These are phyloP conservation scores for Benthosema pterotum DNA, from an alignment of 2,797 vertebrate species.

Conservation along the genomic window DNA sequence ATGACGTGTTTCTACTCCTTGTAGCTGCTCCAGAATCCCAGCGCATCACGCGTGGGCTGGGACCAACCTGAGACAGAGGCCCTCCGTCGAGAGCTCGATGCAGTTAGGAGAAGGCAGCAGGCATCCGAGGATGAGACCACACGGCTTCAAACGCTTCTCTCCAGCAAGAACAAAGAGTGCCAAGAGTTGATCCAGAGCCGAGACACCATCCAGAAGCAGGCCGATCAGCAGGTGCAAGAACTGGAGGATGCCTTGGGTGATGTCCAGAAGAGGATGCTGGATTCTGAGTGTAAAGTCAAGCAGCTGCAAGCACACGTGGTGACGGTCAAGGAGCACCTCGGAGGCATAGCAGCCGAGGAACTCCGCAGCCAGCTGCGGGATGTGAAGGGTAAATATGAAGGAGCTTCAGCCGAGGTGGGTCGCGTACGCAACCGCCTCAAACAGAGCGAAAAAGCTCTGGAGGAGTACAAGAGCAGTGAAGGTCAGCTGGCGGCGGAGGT, in stretches of 20 bases:
- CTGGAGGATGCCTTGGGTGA: slow-evolving; percentile 93
- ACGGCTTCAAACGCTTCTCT: slow-evolving; percentile 83
- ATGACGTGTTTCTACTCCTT: slow-evolving; percentile 10
- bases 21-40: slow-evolving; percentile 64
- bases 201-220: slow-evolving; percentile 85
- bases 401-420: slow-evolving; percentile 91
- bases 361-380: slow-evolving; percentile 89
- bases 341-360: slow-evolving; percentile 80
- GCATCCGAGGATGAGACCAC: slow-evolving; percentile 69
- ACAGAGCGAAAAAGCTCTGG: slow-evolving; percentile 89
- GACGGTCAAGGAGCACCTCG: slow-evolving; percentile 92
- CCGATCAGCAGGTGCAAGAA: slow-evolving; percentile 90
- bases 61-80: slow-evolving; percentile 68
- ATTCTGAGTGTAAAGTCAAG: slow-evolving; percentile 96
- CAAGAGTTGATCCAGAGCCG: slow-evolving; percentile 82
- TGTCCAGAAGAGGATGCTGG: slow-evolving; percentile 97
- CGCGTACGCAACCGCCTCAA: slow-evolving; percentile 91
- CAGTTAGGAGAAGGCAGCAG: slow-evolving; percentile 81
- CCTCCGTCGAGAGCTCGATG: slow-evolving; percentile 78
- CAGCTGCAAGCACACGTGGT: slow-evolving; percentile 96
- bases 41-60: slow-evolving; percentile 68
- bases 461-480: slow-evolving; percentile 89
- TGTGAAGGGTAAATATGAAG: slow-evolving; percentile 91
- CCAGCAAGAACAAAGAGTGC: slow-evolving; percentile 85
- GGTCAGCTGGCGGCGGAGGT: slow-evolving; percentile 84